Evolutionary conservation across 2,113 vertebrate genomes (phyloP), one percentile per base, ranked within the genome.

Genomic region (Hiodon alosoides): DNA sequence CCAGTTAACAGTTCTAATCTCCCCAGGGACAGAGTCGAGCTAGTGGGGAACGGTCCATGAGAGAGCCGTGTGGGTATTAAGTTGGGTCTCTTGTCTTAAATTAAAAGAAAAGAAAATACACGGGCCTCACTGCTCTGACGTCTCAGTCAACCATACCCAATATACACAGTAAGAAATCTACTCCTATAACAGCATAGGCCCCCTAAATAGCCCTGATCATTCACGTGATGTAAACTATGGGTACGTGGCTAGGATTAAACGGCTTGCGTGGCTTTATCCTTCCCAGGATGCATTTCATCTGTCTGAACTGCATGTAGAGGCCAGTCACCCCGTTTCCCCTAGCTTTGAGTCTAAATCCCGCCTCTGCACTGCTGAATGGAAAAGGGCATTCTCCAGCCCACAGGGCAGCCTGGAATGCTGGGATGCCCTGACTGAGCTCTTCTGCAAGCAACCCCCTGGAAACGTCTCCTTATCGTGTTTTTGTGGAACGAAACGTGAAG

Each of bases 281-380:
- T 87, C 87, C 84, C 88, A 78, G 80, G 83, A 82, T 82, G 81
- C 75, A 81, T 79, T 78, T 89, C 79, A 81, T 77, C 71, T 78
- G 81, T 72, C 79, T 79, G 76, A 87, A 89, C 83, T 78, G 86
- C 87, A 86, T 83, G 88, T 64, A 85, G 55, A 66, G 55, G 75
- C 62, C 53, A 57, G 81, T 89, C 86, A 83, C 83, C 82, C 83
- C 83, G 79, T 81, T 79, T 81, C 68, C 77, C 76, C 81, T 79
- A 79, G 70, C 76, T 81, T 74, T 81, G 31, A 31, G 31, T 73
- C 76, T 81, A 74, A 77, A 81, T 5, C 81, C 81, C 72, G 78
- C 84, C 78, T 83, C 79, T 76, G 17, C 72, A 69, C 52, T 55
- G 66, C 75, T 59, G 80, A 77, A 86, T 83, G 80, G 31, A 84